Percentiles rank a stretch among this genome's conserved stretches.
Conservation (phyloP, 2,113 vertebrate species). For the Dinomys branickii region DNA sequence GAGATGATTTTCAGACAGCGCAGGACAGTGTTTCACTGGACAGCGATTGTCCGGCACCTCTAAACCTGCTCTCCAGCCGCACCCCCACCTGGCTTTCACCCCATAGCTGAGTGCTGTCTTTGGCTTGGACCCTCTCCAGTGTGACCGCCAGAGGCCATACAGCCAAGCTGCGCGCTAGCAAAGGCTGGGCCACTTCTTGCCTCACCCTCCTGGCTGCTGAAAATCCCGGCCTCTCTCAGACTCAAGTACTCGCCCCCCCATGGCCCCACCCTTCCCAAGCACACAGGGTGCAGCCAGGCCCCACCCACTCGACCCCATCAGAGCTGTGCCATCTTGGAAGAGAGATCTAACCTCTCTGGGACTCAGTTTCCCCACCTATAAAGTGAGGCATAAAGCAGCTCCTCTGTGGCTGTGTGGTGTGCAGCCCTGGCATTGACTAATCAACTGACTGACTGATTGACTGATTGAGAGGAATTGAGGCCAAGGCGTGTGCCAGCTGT, state of each 20-base stretch:
- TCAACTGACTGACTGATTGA: not conserved
- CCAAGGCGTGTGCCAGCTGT: not conserved
- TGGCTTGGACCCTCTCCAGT: fast-evolving
- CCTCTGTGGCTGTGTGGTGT: fast-evolving
- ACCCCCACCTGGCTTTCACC: not conserved
- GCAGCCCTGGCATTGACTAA: not conserved
- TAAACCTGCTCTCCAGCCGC: fast-evolving
- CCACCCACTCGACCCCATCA: no score
- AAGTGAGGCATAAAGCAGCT: not conserved
- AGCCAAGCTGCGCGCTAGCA: no score
- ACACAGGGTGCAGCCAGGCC: not conserved
- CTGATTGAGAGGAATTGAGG: no score
- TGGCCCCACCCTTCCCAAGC: not conserved
- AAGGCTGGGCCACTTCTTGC: no score
- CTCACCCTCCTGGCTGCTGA: not conserved
- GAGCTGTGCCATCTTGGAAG: not conserved
- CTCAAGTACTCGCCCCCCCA: not conserved
- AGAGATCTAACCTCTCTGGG: not conserved
- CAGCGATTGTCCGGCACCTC: fast-evolving
- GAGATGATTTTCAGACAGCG: not conserved
- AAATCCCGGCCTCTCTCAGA: not conserved
- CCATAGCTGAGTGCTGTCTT: fast-evolving
- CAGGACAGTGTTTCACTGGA: not conserved
- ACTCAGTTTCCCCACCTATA: not conserved
- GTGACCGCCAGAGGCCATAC: fast-evolving